Percentiles rank a stretch among this genome's conserved stretches.
These are phyloP conservation scores for Cyanoramphus novaezelandiae DNA, from an alignment of 2,113 vertebrate genomes.

Conservation along the genomic window DNA sequence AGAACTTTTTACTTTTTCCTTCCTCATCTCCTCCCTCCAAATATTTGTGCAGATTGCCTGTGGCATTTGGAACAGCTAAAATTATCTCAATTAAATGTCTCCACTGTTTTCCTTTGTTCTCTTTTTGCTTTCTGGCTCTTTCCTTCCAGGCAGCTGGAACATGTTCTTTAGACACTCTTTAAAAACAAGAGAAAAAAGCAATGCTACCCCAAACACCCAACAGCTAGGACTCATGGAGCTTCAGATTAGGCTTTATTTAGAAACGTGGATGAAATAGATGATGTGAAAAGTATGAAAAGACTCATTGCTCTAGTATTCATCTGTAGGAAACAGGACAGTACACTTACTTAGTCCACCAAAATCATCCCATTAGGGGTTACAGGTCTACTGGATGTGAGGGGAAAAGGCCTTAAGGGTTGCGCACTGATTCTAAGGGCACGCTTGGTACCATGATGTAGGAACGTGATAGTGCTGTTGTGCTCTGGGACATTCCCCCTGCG, in stretches of 20 bases:
- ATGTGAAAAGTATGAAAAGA: not conserved
- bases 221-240: not conserved
- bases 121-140: slow-evolving; percentile 14
- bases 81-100: slow-evolving; percentile 59
- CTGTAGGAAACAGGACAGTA: not conserved
- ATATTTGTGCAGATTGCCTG: not conserved
- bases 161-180: not conserved
- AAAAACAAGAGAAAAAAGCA: not conserved
- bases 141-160: slow-evolving; percentile 43
- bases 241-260: not conserved
- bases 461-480: accelerated
- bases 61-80: slow-evolving; percentile 55
- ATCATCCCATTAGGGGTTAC: not conserved
- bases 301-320: not conserved
- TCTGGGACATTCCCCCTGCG: not conserved
- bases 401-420: not conserved
- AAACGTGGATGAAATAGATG: not conserved
- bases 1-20: not conserved
- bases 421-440: not conserved
- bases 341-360: not conserved
- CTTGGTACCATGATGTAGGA: not conserved
- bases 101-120: slow-evolving; percentile 41
- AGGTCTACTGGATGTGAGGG: not conserved
- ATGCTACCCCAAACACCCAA: not conserved
- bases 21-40: not conserved